Conservation (phyloP, 2,888 invertebrate genomes). For the Apotomis turbidana region DNA sequence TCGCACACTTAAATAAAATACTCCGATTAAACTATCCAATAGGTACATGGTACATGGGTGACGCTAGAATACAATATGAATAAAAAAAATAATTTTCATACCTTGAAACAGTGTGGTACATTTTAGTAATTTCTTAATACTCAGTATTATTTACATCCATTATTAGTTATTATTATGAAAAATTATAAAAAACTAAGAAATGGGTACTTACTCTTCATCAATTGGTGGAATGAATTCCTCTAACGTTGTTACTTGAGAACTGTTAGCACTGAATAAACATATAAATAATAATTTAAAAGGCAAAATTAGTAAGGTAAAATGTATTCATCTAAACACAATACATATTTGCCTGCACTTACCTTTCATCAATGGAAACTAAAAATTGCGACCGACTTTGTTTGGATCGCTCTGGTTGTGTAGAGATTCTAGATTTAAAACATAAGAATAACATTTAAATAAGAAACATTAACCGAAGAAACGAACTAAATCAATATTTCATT, state of each 20-base stretch:
- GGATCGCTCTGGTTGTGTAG: constrained; percentile 43
- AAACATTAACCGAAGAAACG: background rate
- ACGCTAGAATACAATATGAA: too few relatives aligned
- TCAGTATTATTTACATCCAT: too few relatives aligned
- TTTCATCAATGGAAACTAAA: constrained; percentile 49
- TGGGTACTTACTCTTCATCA: constrained; percentile 58
- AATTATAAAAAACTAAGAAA: constrained; percentile 14
- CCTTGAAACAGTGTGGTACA: too few relatives aligned
- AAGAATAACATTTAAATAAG: constrained; percentile 39
- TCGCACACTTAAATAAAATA: too few relatives aligned
- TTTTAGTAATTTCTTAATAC: too few relatives aligned
- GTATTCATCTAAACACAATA: background rate
- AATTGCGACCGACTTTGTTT: constrained; percentile 44
- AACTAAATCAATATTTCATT: too few relatives aligned
- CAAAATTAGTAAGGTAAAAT: constrained; percentile 8
- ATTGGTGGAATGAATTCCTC: constrained; percentile 47
- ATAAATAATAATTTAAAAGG: constrained; percentile 14
- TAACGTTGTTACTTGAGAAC: constrained; percentile 47
- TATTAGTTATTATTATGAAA: too few relatives aligned
- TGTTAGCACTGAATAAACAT: constrained; percentile 51
- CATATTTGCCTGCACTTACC: constrained; percentile 31
- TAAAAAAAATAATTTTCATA: too few relatives aligned
- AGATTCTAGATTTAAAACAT: constrained; percentile 44
- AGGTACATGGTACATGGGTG: too few relatives aligned
- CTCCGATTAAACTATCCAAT: too few relatives aligned